These are phyloP conservation scores for Platycercus adscitus DNA, from an alignment of 2,113 vertebrate species.

Conservation along the genomic window DNA sequence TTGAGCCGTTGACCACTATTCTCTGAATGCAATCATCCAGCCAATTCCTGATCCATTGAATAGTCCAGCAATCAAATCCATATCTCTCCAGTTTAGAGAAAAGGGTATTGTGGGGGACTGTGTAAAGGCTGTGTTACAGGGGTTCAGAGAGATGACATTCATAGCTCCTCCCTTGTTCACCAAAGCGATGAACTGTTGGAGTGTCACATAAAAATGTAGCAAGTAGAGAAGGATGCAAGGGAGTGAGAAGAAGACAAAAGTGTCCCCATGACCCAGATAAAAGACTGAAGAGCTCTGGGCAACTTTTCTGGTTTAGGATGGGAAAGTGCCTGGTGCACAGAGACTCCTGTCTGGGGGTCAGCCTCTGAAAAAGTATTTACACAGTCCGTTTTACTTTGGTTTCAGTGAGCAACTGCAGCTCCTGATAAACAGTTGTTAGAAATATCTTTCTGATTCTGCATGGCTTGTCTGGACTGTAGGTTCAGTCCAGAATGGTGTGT, in stretches of 20 bases:
- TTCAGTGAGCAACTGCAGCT: not conserved
- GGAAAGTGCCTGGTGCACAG: not conserved
- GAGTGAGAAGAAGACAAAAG: not conserved
- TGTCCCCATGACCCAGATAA: not conserved
- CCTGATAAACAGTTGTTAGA: not conserved
- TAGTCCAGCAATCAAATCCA: not conserved
- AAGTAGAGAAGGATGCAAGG: not conserved
- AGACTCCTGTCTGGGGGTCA: not conserved
- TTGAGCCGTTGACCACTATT: rapidly evolving
- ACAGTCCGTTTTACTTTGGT: not conserved
- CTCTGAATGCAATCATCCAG: not conserved
- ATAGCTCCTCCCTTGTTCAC: not conserved
- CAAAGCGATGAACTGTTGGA: not conserved
- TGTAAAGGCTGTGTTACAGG: not conserved
- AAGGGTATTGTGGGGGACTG: not conserved
- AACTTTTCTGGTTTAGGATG: not conserved
- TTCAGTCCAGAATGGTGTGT: not conserved
- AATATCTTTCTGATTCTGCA: not conserved
- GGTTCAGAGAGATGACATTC: not conserved
- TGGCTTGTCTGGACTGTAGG: not conserved
- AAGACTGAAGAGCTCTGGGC: not conserved
- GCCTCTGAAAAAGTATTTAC: not conserved
- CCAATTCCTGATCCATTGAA: not conserved
- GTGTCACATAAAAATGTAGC: not conserved
- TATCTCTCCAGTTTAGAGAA: not conserved